Evolutionary conservation across 2,888 invertebrate genomes (phyloP), one percentile per base, ranked within the genome.

Genomic region (Hypsopygia costalis): DNA sequence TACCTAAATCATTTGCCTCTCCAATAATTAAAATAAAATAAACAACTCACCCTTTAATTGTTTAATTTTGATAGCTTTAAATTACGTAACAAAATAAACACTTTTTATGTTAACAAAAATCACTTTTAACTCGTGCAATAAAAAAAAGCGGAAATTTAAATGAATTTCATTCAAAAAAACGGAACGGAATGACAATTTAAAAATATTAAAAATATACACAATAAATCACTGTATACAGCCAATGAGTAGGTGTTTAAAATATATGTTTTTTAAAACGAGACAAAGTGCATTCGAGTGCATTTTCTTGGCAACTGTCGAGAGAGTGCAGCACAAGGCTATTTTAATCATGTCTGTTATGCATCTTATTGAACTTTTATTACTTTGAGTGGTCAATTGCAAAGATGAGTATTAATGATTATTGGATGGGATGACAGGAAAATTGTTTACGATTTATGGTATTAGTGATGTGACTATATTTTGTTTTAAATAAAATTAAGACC

Each of bases 321-420:
- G 32, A 46, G 52, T 65, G 69, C 62, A 59, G 54, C 65, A 63
- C 70, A 77, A 78, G 77, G 79, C 70, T 79, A 77, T 77, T 80
- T 76, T 71, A 64, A 78, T 77, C 72, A 55, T 48, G 47, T 50
- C 51, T 41, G 32, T 42, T 51, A 49, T 55, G 42, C 39, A 33
- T 30, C 36, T 11, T 37, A 37, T 37, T 22, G 31, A 7, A 31
- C 30, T 37, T 37, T 37, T 37, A 37, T 37, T 37, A 1, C 3
- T 11, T 1, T 5, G 16, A 32, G n/a, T 6, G 16, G 12, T 6
- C 8, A 16, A 16, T 32, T 20, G n/a, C 4, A 16, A n/a, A n/a
- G n/a, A n/a, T n/a, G n/a, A n/a, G n/a, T n/a, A n/a, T n/a, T n/a
- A n/a, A n/a, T n/a, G n/a, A n/a, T n/a, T n/a, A n/a, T n/a, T n/a